Evolutionary conservation across 2,888 invertebrate species (phyloP).

Genomic region (Xanthorhoe designata): DNA sequence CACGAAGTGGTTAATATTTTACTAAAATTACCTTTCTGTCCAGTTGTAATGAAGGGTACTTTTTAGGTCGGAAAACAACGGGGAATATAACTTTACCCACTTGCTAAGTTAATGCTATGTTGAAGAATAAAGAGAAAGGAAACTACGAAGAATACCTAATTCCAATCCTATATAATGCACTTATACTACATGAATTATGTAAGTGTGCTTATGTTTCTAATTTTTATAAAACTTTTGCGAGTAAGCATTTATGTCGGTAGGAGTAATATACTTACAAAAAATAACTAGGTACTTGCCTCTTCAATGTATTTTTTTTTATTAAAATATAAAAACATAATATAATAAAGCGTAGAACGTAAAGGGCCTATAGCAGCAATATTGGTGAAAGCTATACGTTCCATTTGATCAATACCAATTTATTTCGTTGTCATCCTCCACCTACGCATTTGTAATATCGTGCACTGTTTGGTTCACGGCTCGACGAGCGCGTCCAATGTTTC

Average conservation of each 20-base stretch:
- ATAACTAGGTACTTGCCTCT: too few species aligned
- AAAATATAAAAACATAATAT: background rate
- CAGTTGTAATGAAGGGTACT: conserved; percentile 15
- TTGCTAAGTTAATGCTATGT: background rate
- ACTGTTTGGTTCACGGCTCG: conserved; percentile 63
- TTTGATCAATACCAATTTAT: conserved; percentile 40
- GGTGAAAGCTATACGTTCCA: conserved; percentile 19
- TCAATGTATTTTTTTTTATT: too few species aligned
- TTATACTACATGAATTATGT: too few species aligned
- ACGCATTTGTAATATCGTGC: conserved; percentile 70
- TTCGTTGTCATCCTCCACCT: conserved; percentile 44
- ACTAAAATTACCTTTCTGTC: conserved; percentile 46
- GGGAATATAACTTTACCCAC: background rate
- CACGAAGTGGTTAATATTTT: conserved; percentile 39
- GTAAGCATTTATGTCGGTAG: too few species aligned
- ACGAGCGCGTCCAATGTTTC: conserved; percentile 55
- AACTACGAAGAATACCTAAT: too few species aligned
- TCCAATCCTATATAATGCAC: too few species aligned
- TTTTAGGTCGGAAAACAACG: background rate
- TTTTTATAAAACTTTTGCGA: too few species aligned
- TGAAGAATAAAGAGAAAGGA: background rate
- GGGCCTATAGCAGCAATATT: background rate
- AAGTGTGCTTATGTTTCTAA: too few species aligned
- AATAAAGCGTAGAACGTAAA: background rate
- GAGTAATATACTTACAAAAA: too few species aligned